Base-by-base conservation (phyloP, 1,140 invertebrate genomes). In the Drosophila murphyi region DNA sequence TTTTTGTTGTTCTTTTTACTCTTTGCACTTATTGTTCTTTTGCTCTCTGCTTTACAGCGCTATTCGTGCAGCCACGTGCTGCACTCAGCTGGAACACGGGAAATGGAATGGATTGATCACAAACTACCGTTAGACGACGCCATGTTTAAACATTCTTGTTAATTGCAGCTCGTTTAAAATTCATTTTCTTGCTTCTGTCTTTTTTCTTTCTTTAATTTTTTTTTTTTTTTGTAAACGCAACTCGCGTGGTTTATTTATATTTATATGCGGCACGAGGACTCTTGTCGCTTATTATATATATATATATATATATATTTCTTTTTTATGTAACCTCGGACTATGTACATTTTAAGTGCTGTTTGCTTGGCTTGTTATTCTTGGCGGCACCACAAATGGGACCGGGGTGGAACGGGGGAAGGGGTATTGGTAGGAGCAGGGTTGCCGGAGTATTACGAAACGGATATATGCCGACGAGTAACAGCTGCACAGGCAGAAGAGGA, bases 391-490 rank as follows among this genome's bases (percentile, higher is more conserved):
- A 4, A 20, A 20, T 20, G 20, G 20, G 20, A 5, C n/a, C 10
- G 20, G n/a, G n/a, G 57, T 31, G 10, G 5, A 20, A 20, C 20
- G 12, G 43, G 50, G 8, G 6, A 10, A 31, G 52, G 32, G 34
- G 31, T 3, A 47, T 29, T 55, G 29, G 52, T 32, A n/a, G 12
- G 34, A 3, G 7, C 6, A 35, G 28, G 57, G 52, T 63, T 69
- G 28, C 54, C 37, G 70, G 67, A 80, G 78, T 88, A 89, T 88
- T 88, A 88, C 85, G 85, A 88, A 88, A 88, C 85, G 85, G 85
- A 88, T 85, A 80, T 72, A 82, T 59, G 80, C 82, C 75, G 75
- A 62, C 50, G 43, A 60, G 31, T 41, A 37, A 64, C 51, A n/a
- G 28, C 31, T 54, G 57, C 70, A 61, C 5, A 62, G 43, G 45